These are phyloP conservation scores for Pampus argenteus DNA, from an alignment of 2,797 vertebrate species.

Conservation along the genomic window DNA sequence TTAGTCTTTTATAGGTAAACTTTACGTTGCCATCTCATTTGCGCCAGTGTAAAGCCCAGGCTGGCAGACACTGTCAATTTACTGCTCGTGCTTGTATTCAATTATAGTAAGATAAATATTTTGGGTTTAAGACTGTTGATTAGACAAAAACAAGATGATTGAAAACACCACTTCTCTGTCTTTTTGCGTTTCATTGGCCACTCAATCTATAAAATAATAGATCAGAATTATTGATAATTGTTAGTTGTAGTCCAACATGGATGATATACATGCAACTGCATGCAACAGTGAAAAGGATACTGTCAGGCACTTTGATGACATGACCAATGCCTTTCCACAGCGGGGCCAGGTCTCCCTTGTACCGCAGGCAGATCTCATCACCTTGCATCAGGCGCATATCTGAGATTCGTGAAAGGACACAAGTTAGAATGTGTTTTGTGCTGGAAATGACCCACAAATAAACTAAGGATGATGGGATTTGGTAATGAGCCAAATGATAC, in stretches of 20 bases:
- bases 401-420: slow-evolving; percentile 59
- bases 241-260: too few relatives aligned
- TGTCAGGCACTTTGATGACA: slow-evolving; percentile 99
- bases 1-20: not conserved
- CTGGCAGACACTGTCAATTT: not conserved
- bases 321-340: slow-evolving; percentile 98
- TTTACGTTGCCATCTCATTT: not conserved
- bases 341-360: slow-evolving; percentile 96
- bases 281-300: slow-evolving; percentile 90
- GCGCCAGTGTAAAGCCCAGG: not conserved
- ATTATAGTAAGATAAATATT: too few relatives aligned
- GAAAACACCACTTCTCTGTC: too few relatives aligned
- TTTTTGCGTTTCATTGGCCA: too few relatives aligned
- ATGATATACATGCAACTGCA: not conserved
- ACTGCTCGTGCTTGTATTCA: too few relatives aligned
- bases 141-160: too few relatives aligned
- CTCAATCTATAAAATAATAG: too few relatives aligned
- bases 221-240: too few relatives aligned
- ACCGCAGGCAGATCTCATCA: slow-evolving; percentile 97
- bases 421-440: slow-evolving; percentile 3
- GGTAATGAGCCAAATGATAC: slow-evolving; percentile 29
- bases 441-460: slow-evolving; percentile 1
- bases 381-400: slow-evolving; percentile 99
- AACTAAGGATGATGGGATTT: slow-evolving; percentile 10
- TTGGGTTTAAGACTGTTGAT: too few relatives aligned